Percentiles rank a stretch among this genome's conserved stretches.
phyloP scores from a whole-genome alignment of 2,113 vertebrate species.

The Eptatretus burgeri region DNA sequence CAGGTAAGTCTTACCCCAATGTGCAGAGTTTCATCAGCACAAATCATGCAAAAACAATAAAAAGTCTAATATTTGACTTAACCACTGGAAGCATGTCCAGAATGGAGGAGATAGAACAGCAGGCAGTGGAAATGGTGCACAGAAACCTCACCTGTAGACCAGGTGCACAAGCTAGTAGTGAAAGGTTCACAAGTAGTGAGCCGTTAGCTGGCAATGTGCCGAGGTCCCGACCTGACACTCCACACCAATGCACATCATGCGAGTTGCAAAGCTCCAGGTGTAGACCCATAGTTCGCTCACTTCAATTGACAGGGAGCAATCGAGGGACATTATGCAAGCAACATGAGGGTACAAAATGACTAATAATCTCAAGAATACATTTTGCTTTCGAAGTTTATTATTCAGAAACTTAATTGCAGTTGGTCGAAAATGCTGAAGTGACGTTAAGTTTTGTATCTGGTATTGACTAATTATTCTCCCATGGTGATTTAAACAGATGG shows the following conservation, averaged over 20 bases:
- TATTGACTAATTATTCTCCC: too few species aligned
- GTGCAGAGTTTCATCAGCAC: too few species aligned
- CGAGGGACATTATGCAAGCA: not conserved
- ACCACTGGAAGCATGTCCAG: too few species aligned
- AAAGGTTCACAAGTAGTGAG: constrained; percentile 54
- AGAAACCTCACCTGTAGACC: constrained; percentile 42
- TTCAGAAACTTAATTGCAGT: not conserved
- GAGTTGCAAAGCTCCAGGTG: constrained; percentile 89
- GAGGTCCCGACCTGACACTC: constrained; percentile 61
- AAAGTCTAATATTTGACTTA: too few species aligned
- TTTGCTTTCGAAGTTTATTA: not conserved
- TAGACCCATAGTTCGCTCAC: constrained; percentile 93
- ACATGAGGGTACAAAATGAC: not conserved
- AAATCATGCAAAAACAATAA: too few species aligned
- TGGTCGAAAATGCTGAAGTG: not conserved
- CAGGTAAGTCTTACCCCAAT: too few species aligned
- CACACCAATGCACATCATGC: constrained; percentile 72
- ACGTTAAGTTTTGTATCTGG: not conserved
- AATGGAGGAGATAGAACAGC: too few species aligned
- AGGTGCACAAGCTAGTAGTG: constrained; percentile 54
- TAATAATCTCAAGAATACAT: not conserved
- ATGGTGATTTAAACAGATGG: too few species aligned
- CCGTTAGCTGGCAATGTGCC: constrained; percentile 60
- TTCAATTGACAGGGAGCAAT: constrained; percentile 19
- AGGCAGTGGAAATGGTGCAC: too few species aligned